Base-by-base conservation (phyloP, 2,888 invertebrate genomes). In the Ectropis crepuscularia region DNA sequence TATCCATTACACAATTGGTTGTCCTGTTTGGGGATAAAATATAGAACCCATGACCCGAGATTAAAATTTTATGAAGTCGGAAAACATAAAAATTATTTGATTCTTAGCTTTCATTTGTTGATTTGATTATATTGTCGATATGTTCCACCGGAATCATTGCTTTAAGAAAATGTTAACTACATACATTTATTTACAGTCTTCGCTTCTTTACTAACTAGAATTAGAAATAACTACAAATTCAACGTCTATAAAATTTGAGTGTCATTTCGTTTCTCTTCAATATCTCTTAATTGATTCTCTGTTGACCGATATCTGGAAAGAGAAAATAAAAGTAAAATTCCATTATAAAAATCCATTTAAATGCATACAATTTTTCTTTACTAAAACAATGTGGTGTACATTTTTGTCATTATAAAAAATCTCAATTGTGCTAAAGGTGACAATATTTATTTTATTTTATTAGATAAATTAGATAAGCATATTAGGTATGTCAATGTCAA, bases 121-220 rank as follows among this genome's bases (percentile, higher is more conserved):
- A 71, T 28, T 67, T 71, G 57, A 61, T 64, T 55, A 89, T 92
- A 92, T 91, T 91, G 91, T 92, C 92, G 83, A 88, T 86, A 88
- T 90, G 90, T 88, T 92, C 91, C 92, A 84, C 86, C 76, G 76
- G 85, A 84, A 86, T 86, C 79, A 78, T 83, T 85, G 82, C 82
- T 80, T 85, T 74, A 79, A 74, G 77, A 82, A 81, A 79, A 80
- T 61, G 61, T 73, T 76, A 65, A 69, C 80, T 81, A 79, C 76
- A 81, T 85, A 85, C 77, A 83, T 77, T 84, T 90, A 90, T 90
- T 76, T 90, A 91, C 90, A 91, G 90, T 91, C 89, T 92, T 90
- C 79, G 80, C 80, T 83, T 82, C 78, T 76, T 69, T 78, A 80
- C 82, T 73, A 68, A 7, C 10, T 63, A 46, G 41, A 72, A 54